Conservation (phyloP, 2,888 invertebrate genomes). For the Leucophora obtusa region DNA sequence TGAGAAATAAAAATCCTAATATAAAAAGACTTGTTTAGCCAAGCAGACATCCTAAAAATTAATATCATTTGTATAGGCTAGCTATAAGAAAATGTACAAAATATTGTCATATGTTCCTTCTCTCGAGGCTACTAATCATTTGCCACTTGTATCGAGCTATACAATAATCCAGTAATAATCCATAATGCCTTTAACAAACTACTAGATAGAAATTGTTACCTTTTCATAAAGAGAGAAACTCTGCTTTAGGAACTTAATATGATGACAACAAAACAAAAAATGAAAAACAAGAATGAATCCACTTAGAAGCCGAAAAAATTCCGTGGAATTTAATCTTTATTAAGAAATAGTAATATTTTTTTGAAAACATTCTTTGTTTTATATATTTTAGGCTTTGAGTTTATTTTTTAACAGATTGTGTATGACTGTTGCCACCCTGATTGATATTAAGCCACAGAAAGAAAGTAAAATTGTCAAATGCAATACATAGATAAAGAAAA, state of each 20-base stretch:
- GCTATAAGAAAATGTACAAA: constrained; percentile 19
- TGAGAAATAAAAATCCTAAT: constrained; percentile 46
- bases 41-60: constrained; percentile 56
- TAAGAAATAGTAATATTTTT: constrained; percentile 43
- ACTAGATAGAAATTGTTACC: constrained; percentile 21
- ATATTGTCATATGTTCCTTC: constrained; percentile 44
- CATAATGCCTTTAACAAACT: constrained; percentile 16
- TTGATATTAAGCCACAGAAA: constrained; percentile 60
- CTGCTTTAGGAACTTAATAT: neutral
- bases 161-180: constrained; percentile 12
- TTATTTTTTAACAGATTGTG: constrained; percentile 10
- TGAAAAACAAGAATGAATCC: constrained; percentile 47
- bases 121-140: constrained; percentile 57
- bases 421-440: constrained; percentile 65
- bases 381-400: constrained; percentile 10
- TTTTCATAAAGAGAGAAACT: neutral
- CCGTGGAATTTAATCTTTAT: constrained; percentile 62
- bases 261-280: neutral
- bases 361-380: constrained; percentile 35
- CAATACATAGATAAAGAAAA: constrained; percentile 21
- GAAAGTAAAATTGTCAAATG: constrained; percentile 47
- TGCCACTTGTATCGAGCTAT: constrained; percentile 49
- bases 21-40: constrained; percentile 43
- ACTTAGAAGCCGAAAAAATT: constrained; percentile 62
- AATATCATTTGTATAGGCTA: constrained; percentile 11